Conservation (phyloP, 2,888 invertebrate genomes). For the Mythimna loreyi region DNA sequence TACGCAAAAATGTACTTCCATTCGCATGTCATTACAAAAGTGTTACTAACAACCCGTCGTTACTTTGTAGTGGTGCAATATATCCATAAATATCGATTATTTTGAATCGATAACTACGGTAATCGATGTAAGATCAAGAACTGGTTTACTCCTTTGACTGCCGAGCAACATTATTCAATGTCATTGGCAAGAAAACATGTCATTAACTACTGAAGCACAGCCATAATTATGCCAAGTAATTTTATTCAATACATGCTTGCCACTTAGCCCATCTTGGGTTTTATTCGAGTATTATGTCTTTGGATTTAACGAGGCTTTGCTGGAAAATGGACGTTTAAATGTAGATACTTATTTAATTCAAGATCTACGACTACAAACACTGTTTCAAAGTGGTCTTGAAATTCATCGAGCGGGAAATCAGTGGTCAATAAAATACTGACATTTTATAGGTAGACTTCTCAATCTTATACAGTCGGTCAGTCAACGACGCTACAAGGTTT, state of each 20-base stretch:
- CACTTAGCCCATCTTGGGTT: conserved; percentile 49
- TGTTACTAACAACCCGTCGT: conserved; percentile 20
- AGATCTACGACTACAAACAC: neutral
- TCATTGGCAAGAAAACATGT: conserved; percentile 60
- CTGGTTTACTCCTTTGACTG: conserved; percentile 48
- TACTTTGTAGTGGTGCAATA: conserved; percentile 15
- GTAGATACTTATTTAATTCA: neutral
- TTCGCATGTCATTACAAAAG: conserved; percentile 16
- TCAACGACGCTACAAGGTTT: neutral
- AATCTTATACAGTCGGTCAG: neutral
- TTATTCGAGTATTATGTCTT: conserved; percentile 40
- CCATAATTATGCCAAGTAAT: conserved; percentile 56
- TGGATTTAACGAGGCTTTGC: conserved; percentile 33
- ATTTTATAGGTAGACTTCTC: neutral
- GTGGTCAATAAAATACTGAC: neutral
- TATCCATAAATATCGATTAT: conserved; percentile 40
- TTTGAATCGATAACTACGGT: conserved; percentile 47
- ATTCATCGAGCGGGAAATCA: neutral
- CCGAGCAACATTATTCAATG: conserved; percentile 57
- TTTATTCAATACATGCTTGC: conserved; percentile 46
- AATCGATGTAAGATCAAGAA: conserved; percentile 45
- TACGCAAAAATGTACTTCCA: conserved; percentile 18
- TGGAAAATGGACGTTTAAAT: conserved; percentile 23
- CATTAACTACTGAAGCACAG: conserved; percentile 48
- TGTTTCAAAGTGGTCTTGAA: neutral